These are phyloP conservation scores for Taurulus bubalis DNA, from an alignment of 2,113 vertebrate species.

Conservation along the genomic window DNA sequence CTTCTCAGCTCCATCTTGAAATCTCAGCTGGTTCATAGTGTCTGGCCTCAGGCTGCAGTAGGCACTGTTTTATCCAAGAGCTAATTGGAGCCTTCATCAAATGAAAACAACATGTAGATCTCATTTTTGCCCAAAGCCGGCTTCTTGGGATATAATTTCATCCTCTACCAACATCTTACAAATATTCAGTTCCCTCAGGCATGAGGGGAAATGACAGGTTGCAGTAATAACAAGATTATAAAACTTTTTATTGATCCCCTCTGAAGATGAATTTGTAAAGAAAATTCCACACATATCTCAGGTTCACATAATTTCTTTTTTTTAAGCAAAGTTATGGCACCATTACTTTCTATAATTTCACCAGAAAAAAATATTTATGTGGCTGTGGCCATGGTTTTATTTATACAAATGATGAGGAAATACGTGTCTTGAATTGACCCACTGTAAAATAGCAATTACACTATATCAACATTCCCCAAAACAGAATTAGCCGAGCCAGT, in stretches of 20 bases:
- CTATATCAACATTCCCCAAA: constrained; percentile 71
- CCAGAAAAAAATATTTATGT: constrained; percentile 73
- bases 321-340: constrained; percentile 75
- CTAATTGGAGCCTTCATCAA: not conserved
- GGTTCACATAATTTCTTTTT: constrained; percentile 58
- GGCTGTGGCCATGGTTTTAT: constrained; percentile 75
- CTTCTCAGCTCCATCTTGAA: constrained; percentile 18
- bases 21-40: constrained; percentile 27
- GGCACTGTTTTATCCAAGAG: constrained; percentile 24
- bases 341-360: constrained; percentile 73
- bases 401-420: constrained; percentile 77
- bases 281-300: constrained; percentile 76
- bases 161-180: constrained; percentile 15
- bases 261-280: constrained; percentile 76
- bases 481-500: constrained; percentile 57
- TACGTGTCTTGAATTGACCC: constrained; percentile 63
- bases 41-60: constrained; percentile 27
- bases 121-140: constrained; percentile 13
- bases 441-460: constrained; percentile 73
- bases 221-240: constrained; percentile 79
- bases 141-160: constrained; percentile 2
- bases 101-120: constrained; percentile 33
- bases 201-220: constrained; percentile 69
- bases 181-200: constrained; percentile 7
- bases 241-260: constrained; percentile 80